phyloP scores from a whole-genome alignment of 2,888 invertebrate genomes.

The Stratiomys singularior region DNA sequence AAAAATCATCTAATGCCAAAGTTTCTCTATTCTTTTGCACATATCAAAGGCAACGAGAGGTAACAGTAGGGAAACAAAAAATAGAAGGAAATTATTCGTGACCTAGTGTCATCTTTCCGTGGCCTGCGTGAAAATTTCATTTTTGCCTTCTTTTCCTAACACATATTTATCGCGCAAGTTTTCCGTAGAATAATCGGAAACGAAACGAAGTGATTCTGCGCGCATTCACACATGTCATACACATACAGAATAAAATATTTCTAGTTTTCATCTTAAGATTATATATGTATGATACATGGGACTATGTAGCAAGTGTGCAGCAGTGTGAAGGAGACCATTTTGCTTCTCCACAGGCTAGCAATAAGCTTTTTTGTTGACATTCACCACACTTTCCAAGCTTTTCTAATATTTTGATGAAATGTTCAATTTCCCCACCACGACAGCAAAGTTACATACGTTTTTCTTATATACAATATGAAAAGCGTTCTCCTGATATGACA shows the following conservation, averaged over 20 bases:
- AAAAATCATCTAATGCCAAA: constrained; percentile 24
- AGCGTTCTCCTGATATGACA: constrained; percentile 40
- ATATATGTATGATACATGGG: background rate
- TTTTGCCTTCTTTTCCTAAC: background rate
- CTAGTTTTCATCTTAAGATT: constrained; percentile 17
- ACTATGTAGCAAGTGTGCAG: background rate
- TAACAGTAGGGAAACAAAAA: background rate
- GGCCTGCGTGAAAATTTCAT: constrained; percentile 27
- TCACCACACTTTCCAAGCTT: constrained; percentile 16
- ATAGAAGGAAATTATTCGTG: constrained; percentile 28
- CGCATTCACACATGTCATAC: constrained; percentile 22
- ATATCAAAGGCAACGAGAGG: constrained; percentile 9
- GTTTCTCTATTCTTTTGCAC: constrained; percentile 2
- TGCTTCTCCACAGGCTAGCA: background rate
- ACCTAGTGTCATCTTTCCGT: constrained; percentile 42
- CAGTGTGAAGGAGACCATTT: constrained; percentile 20
- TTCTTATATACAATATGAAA: background rate
- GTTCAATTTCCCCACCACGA: background rate
- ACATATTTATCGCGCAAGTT: constrained; percentile 13
- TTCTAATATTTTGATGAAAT: background rate
- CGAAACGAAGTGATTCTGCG: background rate
- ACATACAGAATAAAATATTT: background rate
- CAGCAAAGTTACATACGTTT: background rate
- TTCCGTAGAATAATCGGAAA: background rate
- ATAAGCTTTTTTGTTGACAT: constrained; percentile 17